Conservation (phyloP, 2,113 vertebrate genomes). For the Empidonax traillii region DNA sequence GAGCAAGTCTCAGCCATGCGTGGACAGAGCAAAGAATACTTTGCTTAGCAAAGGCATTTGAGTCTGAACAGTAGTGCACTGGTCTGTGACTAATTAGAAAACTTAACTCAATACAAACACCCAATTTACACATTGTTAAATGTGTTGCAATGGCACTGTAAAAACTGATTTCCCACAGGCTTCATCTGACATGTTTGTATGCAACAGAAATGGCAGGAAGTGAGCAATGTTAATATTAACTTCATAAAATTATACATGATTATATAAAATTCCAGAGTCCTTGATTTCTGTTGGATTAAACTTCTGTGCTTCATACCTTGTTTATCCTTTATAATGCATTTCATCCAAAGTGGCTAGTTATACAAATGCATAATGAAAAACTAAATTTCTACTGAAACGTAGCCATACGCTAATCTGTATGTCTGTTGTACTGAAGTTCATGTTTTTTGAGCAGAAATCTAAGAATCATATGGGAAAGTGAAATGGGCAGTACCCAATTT, state of each 20-base stretch:
- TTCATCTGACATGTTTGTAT: neutral
- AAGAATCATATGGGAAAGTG: neutral
- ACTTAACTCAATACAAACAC: neutral
- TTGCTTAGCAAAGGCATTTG: conserved; percentile 11
- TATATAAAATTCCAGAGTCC: neutral
- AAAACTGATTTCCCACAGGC: neutral
- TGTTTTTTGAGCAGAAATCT: neutral
- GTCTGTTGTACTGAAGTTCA: neutral
- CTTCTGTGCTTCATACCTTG: neutral
- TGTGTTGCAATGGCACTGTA: neutral
- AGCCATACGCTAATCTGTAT: neutral
- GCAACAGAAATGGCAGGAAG: neutral
- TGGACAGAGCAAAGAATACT: neutral
- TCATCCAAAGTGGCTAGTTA: neutral
- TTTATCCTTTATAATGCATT: neutral
- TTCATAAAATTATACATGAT: neutral
- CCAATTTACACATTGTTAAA: neutral
- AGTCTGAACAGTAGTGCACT: neutral
- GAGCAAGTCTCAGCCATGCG: neutral
- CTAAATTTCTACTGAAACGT: neutral
- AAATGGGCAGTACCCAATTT: neutral
- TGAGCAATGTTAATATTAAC: neutral
- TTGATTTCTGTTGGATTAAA: neutral
- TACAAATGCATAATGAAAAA: neutral
- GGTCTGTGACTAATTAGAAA: neutral